phyloP scores from a whole-genome alignment of 2,113 vertebrate genomes.

The Heteronetta atricapilla region DNA sequence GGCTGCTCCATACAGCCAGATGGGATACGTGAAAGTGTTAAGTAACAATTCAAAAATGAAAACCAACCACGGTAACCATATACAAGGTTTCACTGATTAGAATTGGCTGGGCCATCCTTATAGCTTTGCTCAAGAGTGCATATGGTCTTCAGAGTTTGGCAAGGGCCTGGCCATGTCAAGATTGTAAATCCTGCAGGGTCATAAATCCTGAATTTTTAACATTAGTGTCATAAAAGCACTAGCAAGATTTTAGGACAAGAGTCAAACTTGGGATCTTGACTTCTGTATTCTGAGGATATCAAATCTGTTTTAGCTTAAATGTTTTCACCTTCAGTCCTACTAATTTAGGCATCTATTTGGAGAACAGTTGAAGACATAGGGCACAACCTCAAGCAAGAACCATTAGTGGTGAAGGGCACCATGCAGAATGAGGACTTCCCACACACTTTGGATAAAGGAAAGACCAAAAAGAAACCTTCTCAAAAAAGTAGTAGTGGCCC shows the following conservation, averaged over 20 bases:
- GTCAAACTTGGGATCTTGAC: not conserved
- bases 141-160: not conserved
- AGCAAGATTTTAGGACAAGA: not conserved
- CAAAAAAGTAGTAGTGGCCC: not conserved
- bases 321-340: not conserved
- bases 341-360: not conserved
- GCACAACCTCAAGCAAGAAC: accelerated
- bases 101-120: not conserved
- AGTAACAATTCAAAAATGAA: not conserved
- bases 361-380: not conserved
- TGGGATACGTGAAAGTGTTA: not conserved
- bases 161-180: not conserved
- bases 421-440: not conserved
- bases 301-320: not conserved
- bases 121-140: not conserved
- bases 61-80: accelerated
- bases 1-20: not conserved
- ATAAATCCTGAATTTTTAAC: not conserved
- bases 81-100: not conserved
- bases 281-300: not conserved
- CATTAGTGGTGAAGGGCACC: not conserved
- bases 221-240: not conserved
- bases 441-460: not conserved
- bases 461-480: not conserved
- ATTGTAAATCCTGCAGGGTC: not conserved